Evolutionary conservation across 2,888 invertebrate species (phyloP).

Genomic region (Nipponacmea schrenckii): DNA sequence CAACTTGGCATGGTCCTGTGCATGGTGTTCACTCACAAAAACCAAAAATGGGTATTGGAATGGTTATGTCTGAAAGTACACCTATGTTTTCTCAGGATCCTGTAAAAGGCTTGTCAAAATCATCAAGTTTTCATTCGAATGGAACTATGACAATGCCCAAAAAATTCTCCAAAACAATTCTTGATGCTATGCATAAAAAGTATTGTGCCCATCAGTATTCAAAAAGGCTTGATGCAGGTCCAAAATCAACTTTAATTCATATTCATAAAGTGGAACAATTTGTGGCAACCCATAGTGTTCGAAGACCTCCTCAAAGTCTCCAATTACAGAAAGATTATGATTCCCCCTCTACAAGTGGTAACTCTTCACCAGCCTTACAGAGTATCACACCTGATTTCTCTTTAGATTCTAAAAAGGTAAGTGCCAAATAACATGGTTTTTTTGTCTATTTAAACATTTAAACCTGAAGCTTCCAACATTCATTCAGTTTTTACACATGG

Average conservation of each 20-base stretch:
- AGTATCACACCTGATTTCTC: no score
- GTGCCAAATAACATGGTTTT: no score
- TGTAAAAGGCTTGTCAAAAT: neutral
- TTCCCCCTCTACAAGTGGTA: neutral
- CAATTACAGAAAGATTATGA: neutral
- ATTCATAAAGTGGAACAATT: slow-evolving; percentile 7
- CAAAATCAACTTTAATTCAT: neutral
- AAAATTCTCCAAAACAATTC: slow-evolving; percentile 43
- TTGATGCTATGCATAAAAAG: slow-evolving; percentile 59
- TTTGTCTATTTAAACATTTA: no score
- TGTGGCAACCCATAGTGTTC: neutral
- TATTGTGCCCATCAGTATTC: slow-evolving; percentile 57
- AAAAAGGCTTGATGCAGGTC: slow-evolving; percentile 27
- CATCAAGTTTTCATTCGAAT: neutral
- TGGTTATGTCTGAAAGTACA: slow-evolving; percentile 24
- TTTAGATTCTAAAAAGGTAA: no score
- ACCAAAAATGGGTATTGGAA: slow-evolving; percentile 30
- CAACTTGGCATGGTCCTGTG: slow-evolving; percentile 54
- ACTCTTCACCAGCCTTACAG: neutral
- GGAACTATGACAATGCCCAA: slow-evolving; percentile 11
- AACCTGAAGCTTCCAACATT: no score
- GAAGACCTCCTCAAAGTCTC: neutral
- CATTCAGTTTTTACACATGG: no score
- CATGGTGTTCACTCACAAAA: neutral
- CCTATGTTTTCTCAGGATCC: neutral